Percentiles rank a stretch among this genome's conserved stretches.
Conservation (phyloP, 2,113 vertebrate genomes). For the Scalopus aquaticus region DNA sequence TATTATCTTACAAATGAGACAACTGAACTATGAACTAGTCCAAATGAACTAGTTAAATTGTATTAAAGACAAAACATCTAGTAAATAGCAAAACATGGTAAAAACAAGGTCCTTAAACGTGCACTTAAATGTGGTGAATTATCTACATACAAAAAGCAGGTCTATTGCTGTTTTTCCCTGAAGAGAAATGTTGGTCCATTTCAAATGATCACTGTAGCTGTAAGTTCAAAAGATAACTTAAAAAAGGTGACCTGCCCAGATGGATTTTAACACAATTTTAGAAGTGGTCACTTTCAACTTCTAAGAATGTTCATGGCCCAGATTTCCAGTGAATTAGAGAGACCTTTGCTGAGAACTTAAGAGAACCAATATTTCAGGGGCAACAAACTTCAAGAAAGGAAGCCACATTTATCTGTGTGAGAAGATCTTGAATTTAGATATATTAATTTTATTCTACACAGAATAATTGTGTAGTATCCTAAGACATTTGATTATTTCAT, state of each 20-base stretch:
- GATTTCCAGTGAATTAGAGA: not conserved
- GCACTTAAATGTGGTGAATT: not conserved
- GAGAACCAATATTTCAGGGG: not conserved
- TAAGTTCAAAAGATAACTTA: not conserved
- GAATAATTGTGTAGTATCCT: not conserved
- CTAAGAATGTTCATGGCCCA: not conserved
- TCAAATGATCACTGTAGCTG: not conserved
- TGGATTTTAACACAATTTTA: not conserved
- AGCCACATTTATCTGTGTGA: not conserved
- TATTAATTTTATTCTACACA: not conserved
- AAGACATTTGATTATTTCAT: not conserved
- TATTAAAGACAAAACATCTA: not conserved
- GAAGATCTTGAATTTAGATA: not conserved
- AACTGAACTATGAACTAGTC: not conserved
- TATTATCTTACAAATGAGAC: conserved; percentile 20
- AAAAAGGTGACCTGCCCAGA: not conserved
- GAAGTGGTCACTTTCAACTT: not conserved
- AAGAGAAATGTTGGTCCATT: not conserved
- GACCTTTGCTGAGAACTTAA: not conserved
- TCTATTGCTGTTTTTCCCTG: not conserved
- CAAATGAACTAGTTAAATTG: not conserved
- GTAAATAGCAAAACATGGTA: not conserved
- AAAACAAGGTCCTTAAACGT: not conserved
- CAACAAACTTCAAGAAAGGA: not conserved
- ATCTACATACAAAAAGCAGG: not conserved